Evolutionary conservation across 2,113 vertebrate species (phyloP), one percentile per base, ranked within the genome.

Genomic region (Pagrus major): DNA sequence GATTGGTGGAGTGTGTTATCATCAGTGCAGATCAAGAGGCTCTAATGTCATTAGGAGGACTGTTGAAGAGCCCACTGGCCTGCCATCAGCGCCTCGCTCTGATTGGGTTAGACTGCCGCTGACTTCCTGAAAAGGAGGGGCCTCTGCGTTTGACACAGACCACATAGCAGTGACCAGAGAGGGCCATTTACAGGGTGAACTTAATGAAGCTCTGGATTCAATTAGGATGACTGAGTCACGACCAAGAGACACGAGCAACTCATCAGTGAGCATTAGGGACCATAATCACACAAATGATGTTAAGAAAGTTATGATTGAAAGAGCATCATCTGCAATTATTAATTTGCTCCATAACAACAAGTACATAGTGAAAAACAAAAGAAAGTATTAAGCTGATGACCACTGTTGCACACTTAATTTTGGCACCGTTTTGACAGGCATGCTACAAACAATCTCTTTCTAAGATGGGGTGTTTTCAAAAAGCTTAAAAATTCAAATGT

Each of bases 11-110:
- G 80, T 66, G 68, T 47, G 65, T 81, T 88, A 91, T 91, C 89
- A 79, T 89, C 88, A 37, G 78, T 41, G 69, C 65, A 78, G 86
- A 91, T 94, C 86, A 75, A 87, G 80, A 82, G 76, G 72, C 80
- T 87, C 80, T 92, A 88, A 94, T 90, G 81, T 83, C 83, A 87
- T 94, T 90, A 91, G 66, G 47, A 76, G 71, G 87, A 37, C 85
- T 73, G 83, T 83, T 90, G 90, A 91, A 86, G 84, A 90, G 78
- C 60, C 67, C 76, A 67, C 84, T 47, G 67, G 69, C 54, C 77
- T 68, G 66, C 78, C 55, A 44, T 92, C 89, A 85, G 78, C 77
- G 29, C 73, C 59, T 80, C 33, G 2, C 81, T 74, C 75, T 86
- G 82, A 93, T 89, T 92, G 89, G 87, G 80, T 92, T 86, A 89